Evolutionary conservation across 1,140 invertebrate genomes (phyloP).

Genomic region (Nephila pilipes): DNA sequence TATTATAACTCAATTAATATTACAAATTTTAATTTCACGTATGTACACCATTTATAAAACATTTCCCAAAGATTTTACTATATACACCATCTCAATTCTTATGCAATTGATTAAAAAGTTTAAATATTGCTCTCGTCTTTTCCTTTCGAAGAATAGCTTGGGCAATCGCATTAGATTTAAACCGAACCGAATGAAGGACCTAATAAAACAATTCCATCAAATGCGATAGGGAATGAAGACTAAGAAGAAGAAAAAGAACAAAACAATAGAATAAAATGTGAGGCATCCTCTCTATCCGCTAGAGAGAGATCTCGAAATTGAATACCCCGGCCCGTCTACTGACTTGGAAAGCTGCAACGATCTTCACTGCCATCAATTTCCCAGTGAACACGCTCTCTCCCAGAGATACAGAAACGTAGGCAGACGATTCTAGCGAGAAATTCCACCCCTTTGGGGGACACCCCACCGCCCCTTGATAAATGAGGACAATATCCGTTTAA

Average conservation of each 20-base stretch:
- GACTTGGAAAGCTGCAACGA: conserved; percentile 43
- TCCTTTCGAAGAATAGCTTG: no score
- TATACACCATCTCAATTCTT: no score
- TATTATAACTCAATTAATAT: no score
- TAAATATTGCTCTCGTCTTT: no score
- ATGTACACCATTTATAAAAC: no score
- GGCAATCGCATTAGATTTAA: no score
- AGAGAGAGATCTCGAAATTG: conserved; percentile 22
- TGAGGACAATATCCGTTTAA: conserved; percentile 59
- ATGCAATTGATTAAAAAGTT: no score
- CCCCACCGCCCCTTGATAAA: conserved; percentile 30
- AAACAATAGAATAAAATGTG: conserved; percentile 3
- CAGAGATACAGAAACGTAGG: not conserved
- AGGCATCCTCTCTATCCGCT: not conserved
- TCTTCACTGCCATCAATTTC: conserved; percentile 35
- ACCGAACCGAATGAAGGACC: no score
- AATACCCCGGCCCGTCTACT: conserved; percentile 4
- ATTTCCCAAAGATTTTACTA: no score
- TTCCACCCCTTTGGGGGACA: conserved; percentile 27
- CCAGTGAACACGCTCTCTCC: not conserved
- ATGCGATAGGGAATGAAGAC: no score
- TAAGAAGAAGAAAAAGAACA: not conserved
- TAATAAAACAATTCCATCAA: no score
- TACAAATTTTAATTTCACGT: no score
- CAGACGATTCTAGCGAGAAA: conserved; percentile 14